Evolutionary conservation across 2,888 invertebrate species (phyloP), one percentile per base, ranked within the genome.

Genomic region (Plagiodera versicolora): DNA sequence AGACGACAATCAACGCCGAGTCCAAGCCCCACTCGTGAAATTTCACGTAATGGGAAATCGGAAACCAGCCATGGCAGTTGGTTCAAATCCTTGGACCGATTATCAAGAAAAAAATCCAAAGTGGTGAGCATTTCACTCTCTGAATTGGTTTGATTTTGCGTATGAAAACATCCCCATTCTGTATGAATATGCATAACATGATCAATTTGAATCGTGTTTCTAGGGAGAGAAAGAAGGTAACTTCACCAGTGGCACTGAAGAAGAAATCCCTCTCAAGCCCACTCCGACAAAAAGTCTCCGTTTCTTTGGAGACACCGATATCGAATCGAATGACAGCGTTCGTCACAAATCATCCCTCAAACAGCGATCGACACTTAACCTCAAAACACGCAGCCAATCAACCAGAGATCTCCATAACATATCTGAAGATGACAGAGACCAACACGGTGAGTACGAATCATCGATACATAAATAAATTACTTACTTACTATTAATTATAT

Each of bases 221-320:
- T 77, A 84, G 84, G 72, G 80, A 17, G 83, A 75, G 54, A 74
- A 72, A 55, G 73, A 74, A 53, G 83, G 81, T 68, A 73, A 80
- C 60, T 78, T 84, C 59, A 84, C 85, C 28, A 82, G 81, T 63
- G 84, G 86, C 19, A 68, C 71, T 18, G 70, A 72, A 52, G 71
- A 70, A 52, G 87, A 87, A 75, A 53, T 57, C 8, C 62, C 66
- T 11, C 49, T 67, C 46, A 72, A 71, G 75, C 81, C 16, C 75
- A 79, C 82, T 72, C 85, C 85, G 8, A 83, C 85, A 28, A 91
- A 91, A 77, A 91, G 86, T 80, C 84, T 92, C 10, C 86, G 92
- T 52, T 92, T 92, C 83, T 92, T 92, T 79, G 92, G 92, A 17
- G 92, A 92, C 79, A 92, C 92, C 9, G 92, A 92, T 75, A 83